Conservation (phyloP, 2,888 invertebrate species). For the Himalopsyche japonica region DNA sequence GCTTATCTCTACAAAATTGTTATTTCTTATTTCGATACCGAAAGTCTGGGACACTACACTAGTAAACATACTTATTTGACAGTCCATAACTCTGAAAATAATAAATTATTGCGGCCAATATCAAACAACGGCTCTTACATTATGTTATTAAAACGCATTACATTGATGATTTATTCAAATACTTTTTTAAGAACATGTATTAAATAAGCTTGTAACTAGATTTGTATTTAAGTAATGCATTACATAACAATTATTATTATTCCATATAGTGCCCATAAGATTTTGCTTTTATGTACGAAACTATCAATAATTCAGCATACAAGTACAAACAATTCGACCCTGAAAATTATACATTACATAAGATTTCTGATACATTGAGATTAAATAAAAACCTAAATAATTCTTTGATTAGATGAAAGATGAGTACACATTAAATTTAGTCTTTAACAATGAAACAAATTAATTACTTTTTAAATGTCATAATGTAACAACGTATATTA, state of each 20-base stretch:
- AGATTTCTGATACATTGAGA: too few relatives aligned
- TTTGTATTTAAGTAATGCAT: background rate
- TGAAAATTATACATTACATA: background rate
- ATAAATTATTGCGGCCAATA: background rate
- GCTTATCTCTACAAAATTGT: too few relatives aligned
- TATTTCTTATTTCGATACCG: too few relatives aligned
- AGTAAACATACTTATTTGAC: too few relatives aligned
- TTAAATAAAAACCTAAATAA: too few relatives aligned
- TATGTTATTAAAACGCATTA: background rate
- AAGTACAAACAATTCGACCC: background rate
- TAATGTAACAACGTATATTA: too few relatives aligned
- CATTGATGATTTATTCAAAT: background rate
- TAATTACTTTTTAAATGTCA: too few relatives aligned
- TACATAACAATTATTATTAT: background rate
- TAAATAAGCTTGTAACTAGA: background rate
- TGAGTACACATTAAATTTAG: too few relatives aligned
- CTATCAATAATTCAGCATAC: background rate
- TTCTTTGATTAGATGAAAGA: too few relatives aligned
- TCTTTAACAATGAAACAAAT: too few relatives aligned
- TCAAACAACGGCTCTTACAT: background rate
- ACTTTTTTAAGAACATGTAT: background rate
- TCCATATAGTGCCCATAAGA: background rate
- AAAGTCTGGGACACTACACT: too few relatives aligned
- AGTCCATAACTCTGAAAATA: background rate
- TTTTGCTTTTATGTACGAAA: background rate